A percentile compares a stretch with the other conserved stretches of the same genome.
phyloP scores from a whole-genome alignment of 2,888 invertebrate genomes.

The Volucella zonaria region DNA sequence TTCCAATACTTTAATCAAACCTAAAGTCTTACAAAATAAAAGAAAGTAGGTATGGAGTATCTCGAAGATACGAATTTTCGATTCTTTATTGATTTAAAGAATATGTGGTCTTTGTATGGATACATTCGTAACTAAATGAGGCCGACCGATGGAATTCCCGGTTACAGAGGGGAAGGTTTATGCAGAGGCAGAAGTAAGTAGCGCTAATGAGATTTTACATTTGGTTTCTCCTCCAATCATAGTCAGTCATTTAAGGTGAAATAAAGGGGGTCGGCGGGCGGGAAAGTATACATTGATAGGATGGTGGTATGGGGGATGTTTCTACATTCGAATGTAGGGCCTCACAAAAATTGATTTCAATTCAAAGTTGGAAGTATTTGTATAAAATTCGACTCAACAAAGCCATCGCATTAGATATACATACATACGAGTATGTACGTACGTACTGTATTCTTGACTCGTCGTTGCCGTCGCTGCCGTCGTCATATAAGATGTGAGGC shows the following conservation, averaged over 20 bases:
- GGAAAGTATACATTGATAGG: too few relatives aligned
- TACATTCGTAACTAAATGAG: slow-evolving; percentile 8
- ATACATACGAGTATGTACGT: not conserved
- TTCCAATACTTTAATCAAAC: slow-evolving; percentile 1
- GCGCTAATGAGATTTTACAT: slow-evolving; percentile 26
- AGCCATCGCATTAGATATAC: not conserved
- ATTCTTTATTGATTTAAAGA: slow-evolving; percentile 13
- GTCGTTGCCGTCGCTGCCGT: too few relatives aligned
- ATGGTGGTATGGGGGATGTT: not conserved
- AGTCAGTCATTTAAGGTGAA: too few relatives aligned
- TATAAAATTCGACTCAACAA: too few relatives aligned
- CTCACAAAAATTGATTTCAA: slow-evolving; percentile 15
- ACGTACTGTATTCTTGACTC: not conserved
- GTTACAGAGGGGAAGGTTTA: too few relatives aligned
- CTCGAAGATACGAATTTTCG: not conserved
- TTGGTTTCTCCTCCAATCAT: not conserved
- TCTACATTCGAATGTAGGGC: slow-evolving; percentile 5
- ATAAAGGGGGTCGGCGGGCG: not conserved
- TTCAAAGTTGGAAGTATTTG: not conserved
- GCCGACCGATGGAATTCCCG: not conserved
- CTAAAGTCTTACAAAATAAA: not conserved
- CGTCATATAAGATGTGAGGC: too few relatives aligned
- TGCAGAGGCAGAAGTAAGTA: not conserved
- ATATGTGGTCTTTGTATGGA: not conserved
- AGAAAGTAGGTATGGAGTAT: not conserved